Percentiles rank a stretch among this genome's conserved stretches.
phyloP scores from a whole-genome alignment of 2,797 vertebrate species.

The Spinibarbus caldwelli region DNA sequence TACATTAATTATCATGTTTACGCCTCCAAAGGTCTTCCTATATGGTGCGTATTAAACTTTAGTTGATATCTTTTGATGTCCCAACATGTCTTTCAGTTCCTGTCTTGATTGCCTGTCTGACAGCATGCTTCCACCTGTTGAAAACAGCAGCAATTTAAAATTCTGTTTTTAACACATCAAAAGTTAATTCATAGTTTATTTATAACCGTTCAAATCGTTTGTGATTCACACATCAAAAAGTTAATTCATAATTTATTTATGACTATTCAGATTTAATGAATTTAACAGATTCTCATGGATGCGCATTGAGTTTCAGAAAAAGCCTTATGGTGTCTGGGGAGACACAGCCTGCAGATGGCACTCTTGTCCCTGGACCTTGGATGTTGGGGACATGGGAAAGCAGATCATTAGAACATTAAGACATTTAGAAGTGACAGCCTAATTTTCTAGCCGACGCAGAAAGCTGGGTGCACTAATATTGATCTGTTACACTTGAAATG shows the following conservation, averaged over 20 bases:
- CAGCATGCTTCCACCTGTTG: conserved; percentile 53
- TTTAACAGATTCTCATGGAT: not conserved
- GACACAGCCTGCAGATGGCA: conserved; percentile 54
- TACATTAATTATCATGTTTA: conserved; percentile 59
- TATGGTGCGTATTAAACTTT: conserved; percentile 49
- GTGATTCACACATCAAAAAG: not conserved
- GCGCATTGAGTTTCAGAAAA: not conserved
- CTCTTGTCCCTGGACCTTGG: conserved; percentile 54
- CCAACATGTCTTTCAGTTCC: conserved; percentile 57
- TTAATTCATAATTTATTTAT: not conserved
- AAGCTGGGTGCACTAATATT: conserved; percentile 14
- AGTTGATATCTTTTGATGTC: conserved; percentile 54
- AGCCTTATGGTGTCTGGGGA: not conserved
- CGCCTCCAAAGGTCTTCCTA: conserved; percentile 47
- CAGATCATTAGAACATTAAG: conserved; percentile 32
- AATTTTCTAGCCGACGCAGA: not conserved
- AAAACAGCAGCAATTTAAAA: not conserved
- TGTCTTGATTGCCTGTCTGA: conserved; percentile 45
- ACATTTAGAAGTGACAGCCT: conserved; percentile 18
- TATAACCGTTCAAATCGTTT: not conserved
- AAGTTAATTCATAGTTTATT: not conserved
- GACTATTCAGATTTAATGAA: conserved; percentile 1
- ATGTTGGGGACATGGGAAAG: conserved; percentile 12
- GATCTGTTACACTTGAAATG: conserved; percentile 39
- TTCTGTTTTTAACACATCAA: not conserved